These are phyloP conservation scores for Abscondita cerata DNA, from an alignment of 2,888 invertebrate genomes.

Conservation along the genomic window DNA sequence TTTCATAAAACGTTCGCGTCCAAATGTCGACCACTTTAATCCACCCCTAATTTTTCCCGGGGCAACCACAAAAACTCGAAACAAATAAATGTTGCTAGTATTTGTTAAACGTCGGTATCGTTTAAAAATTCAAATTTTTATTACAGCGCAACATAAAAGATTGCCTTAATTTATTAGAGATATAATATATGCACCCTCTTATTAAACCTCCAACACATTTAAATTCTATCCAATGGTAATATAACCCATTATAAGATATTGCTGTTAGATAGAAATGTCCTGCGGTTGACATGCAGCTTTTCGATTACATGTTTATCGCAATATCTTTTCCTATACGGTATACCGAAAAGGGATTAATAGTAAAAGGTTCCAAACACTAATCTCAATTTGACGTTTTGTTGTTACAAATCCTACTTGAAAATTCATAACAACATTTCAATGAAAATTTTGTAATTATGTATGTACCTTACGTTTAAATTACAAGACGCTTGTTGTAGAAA, in stretches of 20 bases:
- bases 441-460: too few relatives aligned
- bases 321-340: constrained; percentile 9
- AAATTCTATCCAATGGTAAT: constrained; percentile 30
- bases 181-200: constrained; percentile 30
- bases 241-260: constrained; percentile 30
- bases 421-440: too few relatives aligned
- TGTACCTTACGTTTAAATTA: too few relatives aligned
- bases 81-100: neutral
- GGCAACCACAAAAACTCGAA: too few relatives aligned
- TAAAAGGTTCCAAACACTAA: constrained; percentile 15
- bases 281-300: constrained; percentile 32
- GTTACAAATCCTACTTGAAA: too few relatives aligned
- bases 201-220: constrained; percentile 22
- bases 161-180: constrained; percentile 1
- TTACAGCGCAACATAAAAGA: neutral
- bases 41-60: too few relatives aligned
- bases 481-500: too few relatives aligned
- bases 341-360: constrained; percentile 7
- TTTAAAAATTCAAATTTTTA: too few relatives aligned
- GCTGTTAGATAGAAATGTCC: constrained; percentile 27
- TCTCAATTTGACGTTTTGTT: constrained; percentile 5
- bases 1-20: too few relatives aligned
- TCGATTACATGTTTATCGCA: constrained; percentile 29
- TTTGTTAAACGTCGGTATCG: neutral
- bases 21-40: too few relatives aligned